Percentiles rank a stretch among this genome's conserved stretches.
phyloP scores from a whole-genome alignment of 1,140 invertebrate species.

The Drosophila auraria region DNA sequence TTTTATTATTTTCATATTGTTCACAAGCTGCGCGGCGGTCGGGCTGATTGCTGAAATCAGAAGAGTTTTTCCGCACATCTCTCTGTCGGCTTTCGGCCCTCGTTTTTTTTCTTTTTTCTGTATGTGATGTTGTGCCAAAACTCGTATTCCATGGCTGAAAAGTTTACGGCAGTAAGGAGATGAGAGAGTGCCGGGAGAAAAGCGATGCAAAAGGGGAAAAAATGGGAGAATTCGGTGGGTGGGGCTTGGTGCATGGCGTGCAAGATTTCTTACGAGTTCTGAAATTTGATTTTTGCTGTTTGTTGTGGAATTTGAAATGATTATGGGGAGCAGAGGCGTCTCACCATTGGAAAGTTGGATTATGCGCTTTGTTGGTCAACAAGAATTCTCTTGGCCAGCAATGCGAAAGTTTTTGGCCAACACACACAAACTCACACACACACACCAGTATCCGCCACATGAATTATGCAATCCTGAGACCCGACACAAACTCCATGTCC shows the following conservation, averaged over 20 bases:
- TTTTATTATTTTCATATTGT: conserved; percentile 84
- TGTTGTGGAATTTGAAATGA: conserved; percentile 80
- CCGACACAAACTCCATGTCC: conserved; percentile 20
- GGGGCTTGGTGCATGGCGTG: conserved; percentile 49
- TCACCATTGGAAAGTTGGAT: conserved; percentile 58
- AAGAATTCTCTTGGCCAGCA: conserved; percentile 50
- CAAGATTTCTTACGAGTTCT: conserved; percentile 76
- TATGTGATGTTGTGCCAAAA: conserved; percentile 69
- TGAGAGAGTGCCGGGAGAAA: conserved; percentile 5
- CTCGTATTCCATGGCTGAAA: conserved; percentile 72
- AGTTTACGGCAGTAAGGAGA: conserved; percentile 58
- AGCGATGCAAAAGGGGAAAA: neutral
- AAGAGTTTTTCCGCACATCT: conserved; percentile 68
- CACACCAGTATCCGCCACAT: conserved; percentile 8
- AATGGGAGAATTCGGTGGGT: neutral
- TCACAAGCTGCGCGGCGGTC: conserved; percentile 35
- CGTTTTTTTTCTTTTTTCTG: conserved; percentile 30
- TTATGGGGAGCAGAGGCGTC: conserved; percentile 56
- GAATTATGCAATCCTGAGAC: conserved; percentile 53
- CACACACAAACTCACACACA: conserved; percentile 9
- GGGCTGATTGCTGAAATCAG: conserved; percentile 72
- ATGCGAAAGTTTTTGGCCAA: conserved; percentile 48
- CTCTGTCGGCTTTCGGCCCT: neutral
- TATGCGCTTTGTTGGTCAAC: conserved; percentile 79
- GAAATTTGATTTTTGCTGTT: conserved; percentile 81